Base-by-base conservation (phyloP, 2,113 vertebrate species). In the Paradoxurus hermaphroditus region DNA sequence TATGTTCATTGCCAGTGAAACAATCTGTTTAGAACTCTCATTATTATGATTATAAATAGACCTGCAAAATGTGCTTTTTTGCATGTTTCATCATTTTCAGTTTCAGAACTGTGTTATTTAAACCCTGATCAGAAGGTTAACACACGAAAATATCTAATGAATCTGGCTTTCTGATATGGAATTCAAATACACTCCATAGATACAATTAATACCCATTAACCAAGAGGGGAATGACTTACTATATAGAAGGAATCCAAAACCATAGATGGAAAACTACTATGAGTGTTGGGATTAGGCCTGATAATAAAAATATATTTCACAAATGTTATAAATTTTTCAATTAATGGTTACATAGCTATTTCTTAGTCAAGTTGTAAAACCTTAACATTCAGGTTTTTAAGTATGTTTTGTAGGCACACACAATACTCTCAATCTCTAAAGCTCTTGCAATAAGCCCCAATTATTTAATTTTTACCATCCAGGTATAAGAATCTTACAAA, bases 11-110 rank as follows among this genome's bases (percentile, higher is more conserved):
- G 86, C 87, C 46, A 93, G n/a, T 14, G 94, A 96, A n/a, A 95
- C 72, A 51, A 88, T 62, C 21, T 73, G 93, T 15, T 85, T 29
- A 16, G 67, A 25, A 27, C 8, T 81, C n/a, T n/a, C 68, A 90
- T n/a, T 56, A 82, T 49, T 95, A 94, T n/a, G 92, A 89, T 56
- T 81, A 94, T 93, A 95, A 86, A 86, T 44, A 91, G 65, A 90
- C 46, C 56, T n/a, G 18, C 8, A 62, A 56, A 87, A 72, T 78
- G 82, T 63, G 85, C 82, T 97, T 91, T 92, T 51, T 73, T 53
- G 31, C 9, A 19, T 79, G 21, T 65, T 41, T 51, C 63, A 86
- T 88, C 31, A 96, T 67, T 92, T 95, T 94, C 95, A 89, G 39
- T 90, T 90, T 85, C 56, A 94, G 84, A 96, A 95, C 36, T 92